These are phyloP conservation scores for Homarus gammarus DNA, from an alignment of 2,888 invertebrate genomes.

Conservation along the genomic window DNA sequence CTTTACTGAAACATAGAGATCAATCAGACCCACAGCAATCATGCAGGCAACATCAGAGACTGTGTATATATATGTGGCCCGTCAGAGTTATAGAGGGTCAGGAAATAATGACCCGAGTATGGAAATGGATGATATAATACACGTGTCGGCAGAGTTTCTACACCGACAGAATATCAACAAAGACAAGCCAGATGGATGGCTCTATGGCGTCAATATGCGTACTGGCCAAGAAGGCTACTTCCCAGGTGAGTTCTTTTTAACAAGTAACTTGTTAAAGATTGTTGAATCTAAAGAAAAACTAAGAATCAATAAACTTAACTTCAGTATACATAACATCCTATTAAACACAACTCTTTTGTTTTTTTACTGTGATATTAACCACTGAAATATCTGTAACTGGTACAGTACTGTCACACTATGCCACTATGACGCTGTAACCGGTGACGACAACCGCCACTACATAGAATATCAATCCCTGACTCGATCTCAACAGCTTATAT, in stretches of 20 bases:
- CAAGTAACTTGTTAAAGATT: background rate
- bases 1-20: background rate
- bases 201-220: slow-evolving; percentile 41
- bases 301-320: too few relatives aligned
- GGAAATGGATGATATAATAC: slow-evolving; percentile 56
- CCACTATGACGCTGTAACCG: too few relatives aligned
- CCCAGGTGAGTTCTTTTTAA: slow-evolving; percentile 43
- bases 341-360: too few relatives aligned
- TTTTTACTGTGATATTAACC: background rate
- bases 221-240: slow-evolving; percentile 65
- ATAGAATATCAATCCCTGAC: too few relatives aligned
- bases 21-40: background rate
- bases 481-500: too few relatives aligned
- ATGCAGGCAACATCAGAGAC: slow-evolving; percentile 38
- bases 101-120: slow-evolving; percentile 38
- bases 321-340: background rate
- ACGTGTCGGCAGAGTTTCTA: slow-evolving; percentile 52
- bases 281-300: too few relatives aligned
- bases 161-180: slow-evolving; percentile 29
- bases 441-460: too few relatives aligned
- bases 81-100: slow-evolving; percentile 29
- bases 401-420: too few relatives aligned
- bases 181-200: slow-evolving; percentile 53
- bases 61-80: slow-evolving; percentile 57
- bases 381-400: too few relatives aligned